Evolutionary conservation across 2,113 vertebrate genomes (phyloP), one percentile per base, ranked within the genome.

Genomic region (Melierax canorus): DNA sequence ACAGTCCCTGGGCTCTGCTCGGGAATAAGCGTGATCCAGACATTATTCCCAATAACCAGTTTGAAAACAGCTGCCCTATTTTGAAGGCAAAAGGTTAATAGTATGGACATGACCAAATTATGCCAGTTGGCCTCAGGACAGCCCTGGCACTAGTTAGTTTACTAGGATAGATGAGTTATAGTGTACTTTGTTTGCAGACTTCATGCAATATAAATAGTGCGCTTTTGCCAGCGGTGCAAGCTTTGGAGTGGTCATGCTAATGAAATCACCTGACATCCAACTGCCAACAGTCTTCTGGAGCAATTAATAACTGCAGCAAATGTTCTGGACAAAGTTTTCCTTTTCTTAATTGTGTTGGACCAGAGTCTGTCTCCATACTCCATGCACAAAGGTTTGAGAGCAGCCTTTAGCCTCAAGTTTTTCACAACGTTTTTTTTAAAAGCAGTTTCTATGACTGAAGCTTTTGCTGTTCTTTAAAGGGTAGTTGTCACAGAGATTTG

Each of bases 401-500:
- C 30, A 82, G 23, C 9, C 39, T 82, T 92, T 67, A 92, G 32
- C 19, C 63, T 74, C 9, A 58, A 39, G 50, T 43, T 90, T 63
- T 89, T 73, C 59, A 50, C 39, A 64, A 15, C 7, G 6, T 5
- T 45, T 24, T 69, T 80, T 91, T 60, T 85, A 9, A 77, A 94
- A 95, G 72, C 71, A 62, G 36, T 56, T 95, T 96, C 92, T 71
- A 50, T 27, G 59, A 75, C 66, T 80, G 77, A 97, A 92, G 73
- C 53, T 64, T 83, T 78, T 84, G 68, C 59, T 68, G 58, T 89
- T 91, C 55, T 88, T 60, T 94, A 56, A 90, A 96, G 83, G 83
- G 50, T 9, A 5, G 41, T 82, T 90, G 90, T 96, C 93, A 81
- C 62, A 87, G 91, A 96, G 83, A 94, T 91, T 92, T 96, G 93